A percentile compares a stretch with the other conserved stretches of the same genome.
Evolutionary conservation across 2,113 vertebrate species (phyloP).

Genomic region (Verasper variegatus): DNA sequence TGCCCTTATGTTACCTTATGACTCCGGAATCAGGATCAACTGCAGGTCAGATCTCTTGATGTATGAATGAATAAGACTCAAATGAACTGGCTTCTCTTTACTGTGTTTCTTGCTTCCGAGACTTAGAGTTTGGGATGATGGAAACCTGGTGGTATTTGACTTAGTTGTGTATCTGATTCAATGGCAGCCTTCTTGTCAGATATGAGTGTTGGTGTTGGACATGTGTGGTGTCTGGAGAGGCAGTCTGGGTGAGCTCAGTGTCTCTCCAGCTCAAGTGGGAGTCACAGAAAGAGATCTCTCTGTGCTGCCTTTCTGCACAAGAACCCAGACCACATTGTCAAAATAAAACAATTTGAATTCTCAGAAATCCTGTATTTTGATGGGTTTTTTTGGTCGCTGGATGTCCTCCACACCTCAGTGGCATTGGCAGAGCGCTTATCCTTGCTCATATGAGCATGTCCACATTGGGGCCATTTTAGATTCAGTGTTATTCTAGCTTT

Average conservation of each 20-base stretch:
- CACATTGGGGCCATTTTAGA: constrained; percentile 18
- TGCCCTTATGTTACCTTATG: constrained; percentile 19
- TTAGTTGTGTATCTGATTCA: background rate
- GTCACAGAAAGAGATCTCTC: constrained; percentile 59
- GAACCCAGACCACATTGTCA: constrained; percentile 66
- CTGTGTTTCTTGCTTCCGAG: background rate
- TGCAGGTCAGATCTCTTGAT: constrained; percentile 5
- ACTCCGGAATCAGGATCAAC: constrained; percentile 23
- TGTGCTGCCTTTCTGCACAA: constrained; percentile 47
- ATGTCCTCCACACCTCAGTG: constrained; percentile 34
- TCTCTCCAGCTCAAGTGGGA: constrained; percentile 59
- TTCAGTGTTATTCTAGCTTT: constrained; percentile 29
- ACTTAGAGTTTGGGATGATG: background rate
- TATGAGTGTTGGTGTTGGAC: constrained; percentile 56
- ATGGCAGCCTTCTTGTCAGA: constrained; percentile 15
- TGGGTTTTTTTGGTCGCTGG: constrained; percentile 15
- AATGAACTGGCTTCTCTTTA: background rate
- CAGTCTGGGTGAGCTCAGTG: constrained; percentile 44
- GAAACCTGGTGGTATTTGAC: constrained; percentile 13
- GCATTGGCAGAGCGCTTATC: constrained; percentile 43
- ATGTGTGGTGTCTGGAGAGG: constrained; percentile 22
- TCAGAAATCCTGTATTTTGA: constrained; percentile 44
- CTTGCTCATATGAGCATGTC: constrained; percentile 22
- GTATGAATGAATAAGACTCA: constrained; percentile 2
- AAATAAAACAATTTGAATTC: constrained; percentile 54